Base-by-base conservation (phyloP, 2,113 vertebrate genomes). In the Sylvilagus bachmani region DNA sequence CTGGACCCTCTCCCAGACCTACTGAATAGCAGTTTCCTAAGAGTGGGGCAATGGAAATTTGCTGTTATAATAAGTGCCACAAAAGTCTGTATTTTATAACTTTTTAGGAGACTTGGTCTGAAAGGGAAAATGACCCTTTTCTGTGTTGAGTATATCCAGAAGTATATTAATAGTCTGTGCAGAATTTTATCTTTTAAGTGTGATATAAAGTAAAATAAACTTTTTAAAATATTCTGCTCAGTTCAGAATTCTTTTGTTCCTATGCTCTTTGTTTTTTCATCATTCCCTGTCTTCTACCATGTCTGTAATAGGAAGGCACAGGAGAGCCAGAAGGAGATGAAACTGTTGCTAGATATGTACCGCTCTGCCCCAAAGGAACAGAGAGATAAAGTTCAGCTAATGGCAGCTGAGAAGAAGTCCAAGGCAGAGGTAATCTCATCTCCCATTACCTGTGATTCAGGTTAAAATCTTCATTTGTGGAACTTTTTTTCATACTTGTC, bases 261-360 rank as follows among this genome's bases (percentile, higher is more conserved):
- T 27, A 75, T 73, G 70, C 6, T 71, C 38, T 86, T 91, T 94
- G 49, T 81, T 95, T 94, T 87, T 69, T 96, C 49, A 1, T 38
- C 4, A 0, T 87, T 84, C 29, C 13, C n/a, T 4, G 55, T 29
- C 31, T 8, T 87, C n/a, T 67, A 0, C 44, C 24, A 58, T 16
- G 7, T n/a, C 55, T 16, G 11, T 61, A 69, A 21, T 36, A 99
- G 99, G 97, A 99, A 99, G 97, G 99, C 99, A 3, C 99, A 99
- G 94, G 99, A 99, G 96, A 99, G 99, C 92, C 99, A 99, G 93
- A 99, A 99, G 94, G 99, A 99, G 97, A 99, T 99, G 99, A 99
- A 99, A 90, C 98, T 99, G 0, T 96, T 99, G 83, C 96, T 99
- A 70, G 99, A 99, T 97, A 99, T 99, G 99, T 99, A 99, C 96